phyloP scores from a whole-genome alignment of 2,797 vertebrate species.

The Anabas testudineus region DNA sequence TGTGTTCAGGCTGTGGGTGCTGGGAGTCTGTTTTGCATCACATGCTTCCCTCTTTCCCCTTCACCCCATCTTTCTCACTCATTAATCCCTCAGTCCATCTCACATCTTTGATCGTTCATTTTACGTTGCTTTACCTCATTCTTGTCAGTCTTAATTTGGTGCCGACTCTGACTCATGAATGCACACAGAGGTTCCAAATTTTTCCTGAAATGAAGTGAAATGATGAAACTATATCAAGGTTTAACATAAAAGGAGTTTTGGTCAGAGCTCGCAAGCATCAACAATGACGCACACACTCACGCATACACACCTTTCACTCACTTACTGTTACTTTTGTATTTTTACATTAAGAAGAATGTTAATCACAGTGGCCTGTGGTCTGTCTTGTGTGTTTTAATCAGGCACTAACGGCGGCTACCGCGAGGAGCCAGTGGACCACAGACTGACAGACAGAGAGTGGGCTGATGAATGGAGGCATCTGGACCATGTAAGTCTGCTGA shows the following conservation, averaged over 20 bases:
- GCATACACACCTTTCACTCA: slow-evolving; percentile 28
- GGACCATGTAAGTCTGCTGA: slow-evolving; percentile 91
- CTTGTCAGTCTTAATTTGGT: slow-evolving; percentile 2
- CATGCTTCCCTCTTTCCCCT: slow-evolving; percentile 59
- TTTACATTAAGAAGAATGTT: slow-evolving; percentile 49
- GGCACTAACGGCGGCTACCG: slow-evolving; percentile 95
- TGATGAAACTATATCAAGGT: no score
- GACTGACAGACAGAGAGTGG: slow-evolving; percentile 98
- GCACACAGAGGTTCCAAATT: background rate
- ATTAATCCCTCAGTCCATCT: slow-evolving; percentile 22
- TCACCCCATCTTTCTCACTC: slow-evolving; percentile 48
- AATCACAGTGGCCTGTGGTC: slow-evolving; percentile 58
- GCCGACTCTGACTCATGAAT: background rate
- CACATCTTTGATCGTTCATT: slow-evolving; percentile 22
- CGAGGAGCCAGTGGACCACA: slow-evolving; percentile 97
- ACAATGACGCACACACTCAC: background rate
- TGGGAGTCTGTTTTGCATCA: slow-evolving; percentile 84
- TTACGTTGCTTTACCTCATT: background rate
- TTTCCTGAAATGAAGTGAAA: background rate
- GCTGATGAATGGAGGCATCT: slow-evolving; percentile 99
- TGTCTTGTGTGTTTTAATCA: slow-evolving; percentile 79
- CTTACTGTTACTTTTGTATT: slow-evolving; percentile 49
- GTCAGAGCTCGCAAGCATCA: no score
- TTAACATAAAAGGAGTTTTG: no score
- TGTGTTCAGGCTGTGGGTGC: slow-evolving; percentile 76